Base-by-base conservation (phyloP, 2,113 vertebrate species). In the Microcebus griseorufus region DNA sequence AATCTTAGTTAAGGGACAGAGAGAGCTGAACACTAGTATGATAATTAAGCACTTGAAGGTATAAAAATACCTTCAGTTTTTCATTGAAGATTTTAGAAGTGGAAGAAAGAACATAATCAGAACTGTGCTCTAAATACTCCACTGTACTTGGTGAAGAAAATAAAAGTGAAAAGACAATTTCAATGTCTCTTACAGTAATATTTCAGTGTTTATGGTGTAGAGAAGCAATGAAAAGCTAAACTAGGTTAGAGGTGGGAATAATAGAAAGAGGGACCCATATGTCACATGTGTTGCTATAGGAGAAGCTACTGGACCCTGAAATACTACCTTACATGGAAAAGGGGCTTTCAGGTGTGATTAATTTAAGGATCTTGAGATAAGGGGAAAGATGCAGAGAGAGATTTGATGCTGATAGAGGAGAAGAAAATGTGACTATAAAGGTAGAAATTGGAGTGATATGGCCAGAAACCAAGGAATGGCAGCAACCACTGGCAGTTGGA, bases 1-100 rank as follows among this genome's bases (percentile, higher is more conserved):
- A 75, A 73, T 83, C 53, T 96, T 93, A 86, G 51, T 73, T 93
- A 82, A 84, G 16, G 37, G 51, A 84, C 16, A 64, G n/a, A 32
- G 11, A 60, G 45, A 96, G 53, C 22, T 75, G 12, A 92, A 80
- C 18, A 86, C 17, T 4, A 62, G 6, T 6, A 67, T 85, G 64
- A 75, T 64, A 94, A 96, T 64, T 69, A 69, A 25, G 14, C 22
- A 42, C 11, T 37, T 73, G n/a, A 85, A 53, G 34, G 14, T 88
- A 20, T 25, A 80, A 90, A 84, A 79, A 80, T 73, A 42, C 22
- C 18, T 64, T 72, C 53, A 58, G 7, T 32, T 39, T 80, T 81
- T 34, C 48, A 85, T 1, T n/a, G 51, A 42, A 86, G 29, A 16
- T 39, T 84, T 81, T 37, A 23, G 10, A 89, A 60, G 2, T 37